phyloP scores from a whole-genome alignment of 1,140 invertebrate species.

The Tetramorium simillimum region DNA sequence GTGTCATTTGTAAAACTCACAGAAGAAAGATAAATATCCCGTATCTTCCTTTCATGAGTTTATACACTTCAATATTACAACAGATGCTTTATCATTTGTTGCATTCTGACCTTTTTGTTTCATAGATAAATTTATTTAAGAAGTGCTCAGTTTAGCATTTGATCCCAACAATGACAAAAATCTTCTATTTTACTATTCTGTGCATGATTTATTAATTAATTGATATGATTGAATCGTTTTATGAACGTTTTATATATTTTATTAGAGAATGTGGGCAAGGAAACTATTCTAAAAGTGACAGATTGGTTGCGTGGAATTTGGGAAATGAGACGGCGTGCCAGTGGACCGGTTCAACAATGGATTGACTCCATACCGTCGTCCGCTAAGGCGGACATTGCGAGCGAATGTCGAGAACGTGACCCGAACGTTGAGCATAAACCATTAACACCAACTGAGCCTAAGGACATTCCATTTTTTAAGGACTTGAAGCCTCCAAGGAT shows the following conservation, averaged over 20 bases:
- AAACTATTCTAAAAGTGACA: conserved; percentile 80
- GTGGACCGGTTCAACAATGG: conserved; percentile 84
- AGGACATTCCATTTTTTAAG: conserved; percentile 64
- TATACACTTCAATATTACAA: not conserved
- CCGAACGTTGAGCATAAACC: not conserved
- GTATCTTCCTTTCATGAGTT: not conserved
- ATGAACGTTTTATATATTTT: conserved; percentile 46
- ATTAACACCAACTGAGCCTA: conserved; percentile 56
- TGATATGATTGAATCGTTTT: not conserved
- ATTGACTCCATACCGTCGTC: conserved; percentile 83
- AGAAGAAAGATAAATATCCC: not conserved
- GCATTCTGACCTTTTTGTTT: not conserved
- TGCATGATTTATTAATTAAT: not conserved
- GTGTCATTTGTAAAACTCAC: not conserved
- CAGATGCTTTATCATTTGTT: not conserved
- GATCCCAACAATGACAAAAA: not conserved
- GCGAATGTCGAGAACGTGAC: conserved; percentile 25
- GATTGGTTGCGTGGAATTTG: conserved; percentile 82
- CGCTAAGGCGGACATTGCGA: conserved; percentile 64
- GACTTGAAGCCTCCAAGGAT: conserved; percentile 76
- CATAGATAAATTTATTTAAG: not conserved
- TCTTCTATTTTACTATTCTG: not conserved
- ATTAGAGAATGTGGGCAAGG: conserved; percentile 81
- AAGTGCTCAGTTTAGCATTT: not conserved
- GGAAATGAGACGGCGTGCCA: conserved; percentile 81